A percentile compares a stretch with the other conserved stretches of the same genome.
Conservation (phyloP, 1,140 invertebrate species). For the Trypoxylus dichotomus region DNA sequence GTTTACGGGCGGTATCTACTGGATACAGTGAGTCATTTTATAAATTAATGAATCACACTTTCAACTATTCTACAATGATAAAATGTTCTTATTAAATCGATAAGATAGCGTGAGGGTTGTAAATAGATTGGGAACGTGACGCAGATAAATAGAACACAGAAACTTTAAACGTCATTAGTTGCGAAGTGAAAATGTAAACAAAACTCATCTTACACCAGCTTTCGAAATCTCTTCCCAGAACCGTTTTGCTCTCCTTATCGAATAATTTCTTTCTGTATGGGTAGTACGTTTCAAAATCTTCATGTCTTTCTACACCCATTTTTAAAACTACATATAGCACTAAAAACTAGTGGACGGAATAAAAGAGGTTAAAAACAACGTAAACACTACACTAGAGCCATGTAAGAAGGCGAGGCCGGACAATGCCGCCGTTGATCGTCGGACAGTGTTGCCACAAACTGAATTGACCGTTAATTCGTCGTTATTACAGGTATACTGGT, state of each 20-base stretch:
- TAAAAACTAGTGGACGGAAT: conserved; percentile 34
- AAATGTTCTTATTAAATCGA: conserved; percentile 8
- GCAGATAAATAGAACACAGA: not conserved
- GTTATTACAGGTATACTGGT: not conserved
- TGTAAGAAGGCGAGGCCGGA: conserved; percentile 29
- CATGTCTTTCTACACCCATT: conserved; percentile 7
- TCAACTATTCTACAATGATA: not conserved
- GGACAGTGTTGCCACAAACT: conserved; percentile 23
- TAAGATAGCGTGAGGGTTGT: not conserved
- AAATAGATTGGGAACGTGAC: not conserved
- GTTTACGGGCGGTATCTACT: not conserved
- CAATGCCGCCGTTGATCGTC: not conserved
- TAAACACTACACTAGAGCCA: conserved; percentile 30
- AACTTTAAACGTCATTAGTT: not conserved
- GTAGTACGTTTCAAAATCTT: not conserved
- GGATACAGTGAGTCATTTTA: conserved; percentile 2
- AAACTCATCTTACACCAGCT: conserved; percentile 71
- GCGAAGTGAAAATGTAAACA: conserved; percentile 1
- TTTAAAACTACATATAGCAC: conserved; percentile 10
- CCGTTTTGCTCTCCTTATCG: conserved; percentile 69
- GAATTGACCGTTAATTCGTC: conserved; percentile 10
- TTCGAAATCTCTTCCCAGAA: conserved; percentile 70
- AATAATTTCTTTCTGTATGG: conserved; percentile 59
- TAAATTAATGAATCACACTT: conserved; percentile 11
- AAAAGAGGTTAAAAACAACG: conserved; percentile 25